Evolutionary conservation across 2,888 invertebrate genomes (phyloP).

Genomic region (Lycocerus yunnanus): DNA sequence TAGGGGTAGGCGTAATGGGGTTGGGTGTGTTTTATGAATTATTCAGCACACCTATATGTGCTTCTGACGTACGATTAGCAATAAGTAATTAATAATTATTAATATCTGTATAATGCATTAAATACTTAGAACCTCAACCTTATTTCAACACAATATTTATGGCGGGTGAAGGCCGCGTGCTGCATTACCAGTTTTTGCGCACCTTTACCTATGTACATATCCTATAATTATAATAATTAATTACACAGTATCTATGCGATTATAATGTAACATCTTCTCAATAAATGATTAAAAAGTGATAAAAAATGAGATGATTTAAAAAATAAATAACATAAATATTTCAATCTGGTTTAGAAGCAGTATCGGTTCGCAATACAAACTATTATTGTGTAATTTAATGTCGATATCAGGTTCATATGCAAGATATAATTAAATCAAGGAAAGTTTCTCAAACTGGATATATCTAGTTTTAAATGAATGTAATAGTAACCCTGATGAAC

Average conservation of each 20-base stretch:
- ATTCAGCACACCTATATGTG: background rate
- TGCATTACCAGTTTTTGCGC: background rate
- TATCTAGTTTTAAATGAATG: constrained; percentile 38
- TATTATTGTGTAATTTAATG: constrained; percentile 13
- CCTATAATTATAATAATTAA: too few relatives aligned
- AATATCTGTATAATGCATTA: background rate
- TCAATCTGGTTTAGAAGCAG: background rate
- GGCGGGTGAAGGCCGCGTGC: background rate
- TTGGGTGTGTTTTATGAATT: background rate
- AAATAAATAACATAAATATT: background rate
- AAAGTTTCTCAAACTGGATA: constrained; percentile 43
- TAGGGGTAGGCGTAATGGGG: background rate
- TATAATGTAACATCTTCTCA: background rate
- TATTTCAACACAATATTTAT: background rate
- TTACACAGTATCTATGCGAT: background rate
- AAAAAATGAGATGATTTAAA: background rate
- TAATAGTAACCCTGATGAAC: constrained; percentile 41
- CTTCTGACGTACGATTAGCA: background rate
- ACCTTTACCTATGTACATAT: background rate
- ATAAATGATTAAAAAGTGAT: background rate
- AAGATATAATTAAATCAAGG: constrained; percentile 30
- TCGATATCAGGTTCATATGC: constrained; percentile 7
- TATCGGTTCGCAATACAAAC: background rate
- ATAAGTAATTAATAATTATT: too few relatives aligned
- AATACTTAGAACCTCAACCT: background rate